Conservation (phyloP, 2,888 invertebrate genomes). For the Eristalis arbustorum region DNA sequence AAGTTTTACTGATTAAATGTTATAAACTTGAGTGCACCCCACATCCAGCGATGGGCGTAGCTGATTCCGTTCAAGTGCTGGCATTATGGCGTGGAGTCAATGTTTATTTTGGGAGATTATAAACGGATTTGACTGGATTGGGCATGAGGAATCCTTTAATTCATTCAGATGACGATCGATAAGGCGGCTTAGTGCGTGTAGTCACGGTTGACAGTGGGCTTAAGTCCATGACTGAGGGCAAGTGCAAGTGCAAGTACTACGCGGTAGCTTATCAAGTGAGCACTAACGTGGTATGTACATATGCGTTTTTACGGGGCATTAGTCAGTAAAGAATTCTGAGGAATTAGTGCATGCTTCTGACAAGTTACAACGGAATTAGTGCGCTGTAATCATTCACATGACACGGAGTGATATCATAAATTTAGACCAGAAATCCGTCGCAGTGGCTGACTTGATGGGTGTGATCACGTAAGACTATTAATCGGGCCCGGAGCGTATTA, state of each 20-base stretch:
- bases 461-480: too few species aligned
- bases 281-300: background rate
- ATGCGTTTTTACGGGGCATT: too few species aligned
- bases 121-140: background rate
- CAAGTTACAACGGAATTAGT: too few species aligned
- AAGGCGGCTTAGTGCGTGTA: background rate
- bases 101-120: too few species aligned
- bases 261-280: background rate
- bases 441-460: too few species aligned
- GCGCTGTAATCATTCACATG: too few species aligned
- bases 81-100: too few species aligned
- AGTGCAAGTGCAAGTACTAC: background rate
- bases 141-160: background rate
- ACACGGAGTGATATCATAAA: too few species aligned
- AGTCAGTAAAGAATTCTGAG: too few species aligned
- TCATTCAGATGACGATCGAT: background rate
- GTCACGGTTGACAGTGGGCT: background rate
- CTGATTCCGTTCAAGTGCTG: background rate
- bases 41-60: background rate
- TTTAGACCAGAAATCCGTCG: too few species aligned
- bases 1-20: background rate
- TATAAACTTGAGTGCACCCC: background rate
- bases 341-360: too few species aligned
- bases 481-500: too few species aligned
- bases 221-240: background rate